Evolutionary conservation across 2,888 invertebrate genomes (phyloP).

Genomic region (Campoplex capitator): DNA sequence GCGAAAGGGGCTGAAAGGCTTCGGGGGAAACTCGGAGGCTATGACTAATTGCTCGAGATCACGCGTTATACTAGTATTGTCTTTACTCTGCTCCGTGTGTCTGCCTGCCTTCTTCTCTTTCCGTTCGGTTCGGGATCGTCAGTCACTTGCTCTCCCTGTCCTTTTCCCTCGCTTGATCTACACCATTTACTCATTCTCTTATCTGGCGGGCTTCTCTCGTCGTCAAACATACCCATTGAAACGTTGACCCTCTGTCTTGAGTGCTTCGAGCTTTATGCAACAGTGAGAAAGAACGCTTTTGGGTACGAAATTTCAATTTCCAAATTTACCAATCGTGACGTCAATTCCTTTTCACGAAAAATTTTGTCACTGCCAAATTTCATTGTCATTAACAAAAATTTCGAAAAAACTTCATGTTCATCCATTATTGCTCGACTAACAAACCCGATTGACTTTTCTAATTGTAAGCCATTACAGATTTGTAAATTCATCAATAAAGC

Average conservation of each 20-base stretch:
- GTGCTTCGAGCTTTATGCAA: background rate
- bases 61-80: conserved; percentile 55
- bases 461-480: background rate
- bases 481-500: background rate
- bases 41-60: conserved; percentile 71
- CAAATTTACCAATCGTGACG: conserved; percentile 13
- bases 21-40: conserved; percentile 40
- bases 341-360: conserved; percentile 9
- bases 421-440: no score
- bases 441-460: no score
- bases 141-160: conserved; percentile 14
- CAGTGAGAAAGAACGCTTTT: background rate
- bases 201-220: conserved; percentile 1
- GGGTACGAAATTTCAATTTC: conserved; percentile 39
- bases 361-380: background rate
- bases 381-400: background rate
- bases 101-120: background rate
- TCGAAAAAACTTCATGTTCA: background rate
- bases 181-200: conserved; percentile 28
- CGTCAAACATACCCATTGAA: conserved; percentile 41
- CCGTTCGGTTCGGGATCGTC: background rate
- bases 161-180: conserved; percentile 29
- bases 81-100: background rate
- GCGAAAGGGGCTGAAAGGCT: conserved; percentile 19
- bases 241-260: conserved; percentile 13